phyloP scores from a whole-genome alignment of 1,140 invertebrate genomes.

The Camponotus floridanus region DNA sequence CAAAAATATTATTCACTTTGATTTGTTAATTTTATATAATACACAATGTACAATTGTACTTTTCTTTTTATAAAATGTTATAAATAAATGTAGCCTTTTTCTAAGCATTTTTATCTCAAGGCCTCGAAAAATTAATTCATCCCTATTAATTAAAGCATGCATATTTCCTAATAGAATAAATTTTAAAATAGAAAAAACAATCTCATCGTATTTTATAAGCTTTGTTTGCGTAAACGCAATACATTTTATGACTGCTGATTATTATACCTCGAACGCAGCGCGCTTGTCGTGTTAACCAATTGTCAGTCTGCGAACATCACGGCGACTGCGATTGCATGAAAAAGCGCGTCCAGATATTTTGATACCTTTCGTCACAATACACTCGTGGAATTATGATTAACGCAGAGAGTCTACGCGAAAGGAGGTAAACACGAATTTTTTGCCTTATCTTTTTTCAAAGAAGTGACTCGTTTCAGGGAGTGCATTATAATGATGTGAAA shows the following conservation, averaged over 20 bases:
- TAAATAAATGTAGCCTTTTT: not conserved
- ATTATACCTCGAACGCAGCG: constrained; percentile 33
- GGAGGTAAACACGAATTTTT: not conserved
- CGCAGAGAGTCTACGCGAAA: not conserved
- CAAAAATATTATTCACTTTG: not conserved
- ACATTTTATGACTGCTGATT: constrained; percentile 46
- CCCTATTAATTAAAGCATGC: no score
- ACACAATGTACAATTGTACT: not conserved
- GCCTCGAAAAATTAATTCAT: not conserved
- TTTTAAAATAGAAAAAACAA: not conserved
- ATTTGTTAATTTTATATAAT: not conserved
- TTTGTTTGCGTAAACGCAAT: constrained; percentile 2
- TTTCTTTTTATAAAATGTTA: no score
- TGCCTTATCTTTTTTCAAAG: not conserved
- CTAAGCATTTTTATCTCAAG: not conserved
- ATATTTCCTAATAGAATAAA: no score
- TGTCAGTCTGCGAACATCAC: constrained; percentile 55
- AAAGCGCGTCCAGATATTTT: constrained; percentile 35
- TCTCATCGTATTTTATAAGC: not conserved
- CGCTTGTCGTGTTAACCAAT: constrained; percentile 35
- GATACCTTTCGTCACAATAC: constrained; percentile 57
- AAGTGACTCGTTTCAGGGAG: not conserved
- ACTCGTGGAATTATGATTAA: constrained; percentile 63
- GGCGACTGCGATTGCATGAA: constrained; percentile 38
- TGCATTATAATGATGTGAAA: not conserved